Evolutionary conservation across 2,888 invertebrate species (phyloP), one percentile per base, ranked within the genome.

Genomic region (Eudemis profundana): DNA sequence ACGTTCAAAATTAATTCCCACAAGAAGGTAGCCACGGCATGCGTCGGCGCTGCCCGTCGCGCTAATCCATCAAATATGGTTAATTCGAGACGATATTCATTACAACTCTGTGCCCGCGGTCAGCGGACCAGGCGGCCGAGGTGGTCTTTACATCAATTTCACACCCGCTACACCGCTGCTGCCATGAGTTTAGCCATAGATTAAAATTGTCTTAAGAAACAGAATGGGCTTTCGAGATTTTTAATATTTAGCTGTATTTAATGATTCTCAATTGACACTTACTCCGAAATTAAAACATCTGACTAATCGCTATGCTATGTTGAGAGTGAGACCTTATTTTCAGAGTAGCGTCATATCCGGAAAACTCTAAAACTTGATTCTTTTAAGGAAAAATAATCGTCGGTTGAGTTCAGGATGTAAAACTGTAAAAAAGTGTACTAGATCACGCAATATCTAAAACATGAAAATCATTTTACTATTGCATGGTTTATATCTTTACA

Each of bases 121-220:
- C 61, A 54, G 51, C 50, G 50, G 47, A 49, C 54, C 62, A 66
- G 68, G 66, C 61, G 69, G 69, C 66, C 69, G 68, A 67, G 70
- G 68, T 69, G 62, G 60, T 66, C 72, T 69, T 69, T 33, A 65
- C 60, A 69, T 66, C 68, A 72, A 68, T 73, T 72, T 71, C 70
- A 71, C 70, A 70, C 68, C 60, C 68, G 67, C 68, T 69, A 14
- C 49, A 69, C 44, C 38, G 50, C 63, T 29, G 49, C 60, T 62
- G 65, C 63, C 49, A 66, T 23, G 61, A 61, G 64, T 62, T 36
- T 46, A 62, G 29, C 38, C 42, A 63, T 50, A 65, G 38, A 59
- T 38, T 59, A 59, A 17, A 51, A 44, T 17, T 54, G 23, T 46
- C 15, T 38, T 46, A 12, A 46, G 17, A 8, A 46, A 47, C 50